phyloP scores from a whole-genome alignment of 2,797 vertebrate species.

The Buphagus erythrorhynchus region DNA sequence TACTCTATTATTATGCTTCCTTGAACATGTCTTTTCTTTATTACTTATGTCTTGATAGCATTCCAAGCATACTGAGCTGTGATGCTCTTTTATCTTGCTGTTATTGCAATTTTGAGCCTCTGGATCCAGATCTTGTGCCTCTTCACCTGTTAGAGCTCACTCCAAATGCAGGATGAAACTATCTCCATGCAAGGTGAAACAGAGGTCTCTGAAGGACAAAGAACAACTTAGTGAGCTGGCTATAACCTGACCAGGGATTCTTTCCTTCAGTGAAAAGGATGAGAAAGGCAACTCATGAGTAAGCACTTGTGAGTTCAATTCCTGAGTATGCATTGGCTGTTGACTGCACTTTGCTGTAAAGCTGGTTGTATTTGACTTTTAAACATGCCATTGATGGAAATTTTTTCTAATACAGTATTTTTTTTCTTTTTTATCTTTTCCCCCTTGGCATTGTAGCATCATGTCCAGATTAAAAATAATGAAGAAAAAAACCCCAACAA shows the following conservation, averaged over 20 bases:
- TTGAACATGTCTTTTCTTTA: constrained; percentile 60
- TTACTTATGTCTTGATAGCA: constrained; percentile 58
- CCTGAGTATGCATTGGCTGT: not conserved
- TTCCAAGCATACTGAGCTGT: constrained; percentile 10
- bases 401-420: not conserved
- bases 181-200: not conserved
- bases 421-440: not conserved
- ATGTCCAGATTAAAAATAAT: not conserved
- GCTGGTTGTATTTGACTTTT: not conserved
- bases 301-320: not conserved
- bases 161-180: not conserved
- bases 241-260: not conserved
- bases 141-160: not conserved
- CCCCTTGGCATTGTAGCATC: not conserved
- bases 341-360: not conserved
- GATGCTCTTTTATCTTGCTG: constrained; percentile 23
- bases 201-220: not conserved
- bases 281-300: not conserved
- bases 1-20: constrained; percentile 57
- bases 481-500: not conserved
- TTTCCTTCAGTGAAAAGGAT: not conserved
- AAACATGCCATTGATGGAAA: not conserved
- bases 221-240: not conserved
- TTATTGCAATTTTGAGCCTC: not conserved
- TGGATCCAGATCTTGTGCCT: not conserved